A percentile compares a stretch with the other conserved stretches of the same genome.
Evolutionary conservation across 1,140 invertebrate species (phyloP).

Genomic region (Camponotus pennsylvanicus): DNA sequence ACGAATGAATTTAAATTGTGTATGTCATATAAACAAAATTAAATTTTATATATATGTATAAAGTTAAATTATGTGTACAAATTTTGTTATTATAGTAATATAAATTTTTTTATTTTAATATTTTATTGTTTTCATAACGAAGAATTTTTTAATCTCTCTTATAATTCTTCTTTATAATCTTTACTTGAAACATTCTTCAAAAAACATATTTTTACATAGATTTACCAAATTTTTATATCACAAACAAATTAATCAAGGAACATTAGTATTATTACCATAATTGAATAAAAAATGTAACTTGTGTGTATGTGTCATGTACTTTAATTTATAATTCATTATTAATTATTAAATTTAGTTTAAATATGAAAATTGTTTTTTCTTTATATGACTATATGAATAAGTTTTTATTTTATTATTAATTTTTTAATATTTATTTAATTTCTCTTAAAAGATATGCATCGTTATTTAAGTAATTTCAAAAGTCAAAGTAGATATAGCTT

Average conservation of each 20-base stretch:
- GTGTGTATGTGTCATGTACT: neutral
- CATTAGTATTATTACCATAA: neutral
- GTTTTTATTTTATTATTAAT: neutral
- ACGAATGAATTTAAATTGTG: conserved; percentile 25
- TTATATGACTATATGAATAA: neutral
- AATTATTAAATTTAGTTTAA: conserved; percentile 13
- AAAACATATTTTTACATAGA: conserved; percentile 23
- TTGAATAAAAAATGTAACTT: neutral
- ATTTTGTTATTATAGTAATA: neutral
- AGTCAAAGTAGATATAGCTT: neutral
- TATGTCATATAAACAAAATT: conserved; percentile 30
- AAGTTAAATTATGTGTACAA: neutral
- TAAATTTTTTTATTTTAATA: too few species aligned
- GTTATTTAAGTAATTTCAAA: neutral
- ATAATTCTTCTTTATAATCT: too few species aligned
- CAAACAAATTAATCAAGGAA: neutral
- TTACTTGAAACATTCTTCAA: neutral
- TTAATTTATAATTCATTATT: neutral
- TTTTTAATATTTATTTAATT: neutral
- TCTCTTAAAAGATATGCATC: conserved; percentile 21
- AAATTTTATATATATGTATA: conserved; percentile 10
- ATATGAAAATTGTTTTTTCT: neutral
- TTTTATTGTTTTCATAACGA: neutral
- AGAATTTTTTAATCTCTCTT: neutral
- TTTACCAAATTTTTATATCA: conserved; percentile 32